Evolutionary conservation across 2,113 vertebrate species (phyloP), one percentile per base, ranked within the genome.

Genomic region (Osmerus mordax): DNA sequence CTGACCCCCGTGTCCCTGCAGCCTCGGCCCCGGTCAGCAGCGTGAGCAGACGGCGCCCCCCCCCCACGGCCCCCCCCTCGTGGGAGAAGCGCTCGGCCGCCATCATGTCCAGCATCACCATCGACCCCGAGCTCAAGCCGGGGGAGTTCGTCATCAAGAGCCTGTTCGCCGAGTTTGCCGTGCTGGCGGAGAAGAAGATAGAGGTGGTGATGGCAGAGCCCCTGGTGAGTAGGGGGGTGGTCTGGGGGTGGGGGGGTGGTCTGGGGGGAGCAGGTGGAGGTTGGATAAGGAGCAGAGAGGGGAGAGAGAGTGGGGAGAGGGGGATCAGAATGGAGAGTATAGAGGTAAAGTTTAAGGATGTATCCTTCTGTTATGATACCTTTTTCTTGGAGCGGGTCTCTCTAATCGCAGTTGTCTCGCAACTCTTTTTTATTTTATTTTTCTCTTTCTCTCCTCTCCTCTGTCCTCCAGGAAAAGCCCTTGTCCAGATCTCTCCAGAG

Each of bases 101-200:
- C 73, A 91, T 92, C 94, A 99, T 99, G 97, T 99, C 97, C 85
- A 97, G 92, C 91, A 96, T 99, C 90, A 98, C 95, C 70, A 94
- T 99, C 87, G 97, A 99, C 93, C 97, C 97, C 71, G 97, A 99
- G 92, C 95, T 97, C 85, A 99, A 99, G 88, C 97, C 97, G 59
- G 97, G 97, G 80, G 97, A 99, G 91, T 99, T 97, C 84, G 97
- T 99, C 94, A 98, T 99, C 93, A 99, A 99, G 92, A 99, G 96
- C 87, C 94, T 99, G 69, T 99, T 99, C 19, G 96, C 97, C 21
- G 97, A 99, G 89, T 99, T 99, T 82, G 96, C 97, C 80, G 91
- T 98, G 89, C 95, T 98, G 79, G 96, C 97, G 66, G 97, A 99
- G 94, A 99, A 99, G 93, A 99, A 99, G 94, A 99, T 99, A 78